Base-by-base conservation (phyloP, 2,888 invertebrate species). In the Pseudoips prasinana region DNA sequence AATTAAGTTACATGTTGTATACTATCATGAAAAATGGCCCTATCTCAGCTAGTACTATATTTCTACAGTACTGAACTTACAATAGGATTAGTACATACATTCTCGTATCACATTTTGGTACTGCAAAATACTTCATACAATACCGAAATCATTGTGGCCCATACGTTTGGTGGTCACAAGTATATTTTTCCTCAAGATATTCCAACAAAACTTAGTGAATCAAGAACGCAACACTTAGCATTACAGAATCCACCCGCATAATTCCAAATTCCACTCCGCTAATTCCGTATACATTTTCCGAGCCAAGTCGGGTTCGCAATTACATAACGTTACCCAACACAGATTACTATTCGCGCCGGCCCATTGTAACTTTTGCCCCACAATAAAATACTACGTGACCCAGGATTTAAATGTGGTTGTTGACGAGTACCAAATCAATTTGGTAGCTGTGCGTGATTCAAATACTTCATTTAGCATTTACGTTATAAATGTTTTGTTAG, bases 381-480 rank as follows among this genome's bases (percentile, higher is more conserved):
- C 79, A 80, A 81, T 84, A 83, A 83, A 81, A 66, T 53, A 46
- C 66, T 36, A 80, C 85, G 85, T 86, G 86, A 78, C 75, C 57
- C 31, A 68, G 65, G 62, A 62, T 64, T 71, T 78, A 81, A 84
- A 85, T 81, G 73, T 54, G 62, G 57, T 64, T 64, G 69, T 78
- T 80, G 67, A 61, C 58, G 62, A 45, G 57, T 61, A 75, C 70
- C 73, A 74, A 82, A 80, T 81, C 82, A 83, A 81, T 83, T 81
- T 79, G 68, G 65, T 56, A 51, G 52, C 47, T 48, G 66, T 43
- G 66, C 74, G 73, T 75, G 77, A 73, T 75, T 72, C 73, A 68
- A 71, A 75, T 74, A 73, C 66, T 61, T 60, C 63, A 60, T 64
- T 62, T 59, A 54, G 49, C 47, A 44, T 64, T 55, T 44, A 19